Evolutionary conservation across 1,140 invertebrate species (phyloP).

Genomic region (Drosophila subpulchrella): DNA sequence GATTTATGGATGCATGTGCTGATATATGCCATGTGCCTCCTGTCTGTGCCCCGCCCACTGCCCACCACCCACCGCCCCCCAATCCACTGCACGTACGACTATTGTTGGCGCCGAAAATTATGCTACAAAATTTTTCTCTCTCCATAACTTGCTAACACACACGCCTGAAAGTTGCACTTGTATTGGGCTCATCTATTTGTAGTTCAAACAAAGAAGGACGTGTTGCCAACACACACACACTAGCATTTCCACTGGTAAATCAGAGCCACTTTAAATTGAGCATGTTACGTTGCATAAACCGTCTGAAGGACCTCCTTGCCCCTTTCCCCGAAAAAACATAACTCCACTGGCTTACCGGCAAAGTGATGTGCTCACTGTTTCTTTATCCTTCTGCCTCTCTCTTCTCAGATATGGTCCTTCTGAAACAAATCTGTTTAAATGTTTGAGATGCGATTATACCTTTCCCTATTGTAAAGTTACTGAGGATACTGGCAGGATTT

Average conservation of each 20-base stretch:
- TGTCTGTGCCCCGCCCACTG: constrained; percentile 31
- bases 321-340: constrained; percentile 11
- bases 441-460: constrained; percentile 58
- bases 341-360: constrained; percentile 39
- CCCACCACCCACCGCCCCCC: not conserved
- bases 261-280: constrained; percentile 76
- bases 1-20: constrained; percentile 84
- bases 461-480: constrained; percentile 14
- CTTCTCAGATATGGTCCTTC: constrained; percentile 14
- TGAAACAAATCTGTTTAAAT: constrained; percentile 58
- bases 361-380: constrained; percentile 21
- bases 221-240: constrained; percentile 48
- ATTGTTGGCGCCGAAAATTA: constrained; percentile 81
- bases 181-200: constrained; percentile 70
- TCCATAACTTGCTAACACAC: constrained; percentile 26
- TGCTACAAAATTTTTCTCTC: constrained; percentile 78
- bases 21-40: constrained; percentile 74
- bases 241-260: constrained; percentile 50
- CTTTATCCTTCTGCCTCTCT: constrained; percentile 2
- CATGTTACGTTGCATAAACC: constrained; percentile 61
- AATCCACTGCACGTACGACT: constrained; percentile 40
- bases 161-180: constrained; percentile 15
- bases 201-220: constrained; percentile 74
- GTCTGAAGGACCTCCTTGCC: constrained; percentile 1
- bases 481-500: not conserved